Evolutionary conservation across 2,888 invertebrate genomes (phyloP), one percentile per base, ranked within the genome.

Genomic region (Tromatobia lineatoria): DNA sequence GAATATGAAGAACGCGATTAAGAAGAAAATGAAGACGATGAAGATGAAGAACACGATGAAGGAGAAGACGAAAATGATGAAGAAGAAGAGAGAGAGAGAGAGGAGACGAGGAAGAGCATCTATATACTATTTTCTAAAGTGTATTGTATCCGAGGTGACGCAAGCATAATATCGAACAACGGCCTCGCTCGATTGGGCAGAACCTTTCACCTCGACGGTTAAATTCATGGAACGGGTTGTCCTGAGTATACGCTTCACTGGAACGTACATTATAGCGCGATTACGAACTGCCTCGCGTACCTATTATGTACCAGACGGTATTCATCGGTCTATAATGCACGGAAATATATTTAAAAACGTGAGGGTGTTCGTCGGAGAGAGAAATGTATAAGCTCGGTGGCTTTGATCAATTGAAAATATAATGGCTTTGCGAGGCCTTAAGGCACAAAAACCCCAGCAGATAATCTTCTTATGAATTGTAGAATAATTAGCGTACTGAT

Each of bases 131-230:
- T 73, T 73, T 61, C 61, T 59, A 29, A 61, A 80, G 75, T 69
- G 74, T 82, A 82, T 82, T 73, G 82, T 82, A 79, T 75, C 82
- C 61, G 45, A 54, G 59, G 69, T 79, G 82, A 82, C 74, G 82
- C 79, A 79, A 82, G 69, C 78, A 82, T 78, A 82, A 82, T 82
- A 64, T 74, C 82, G 82, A 74, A 82, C 74, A 79, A 82, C 82
- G 77, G 80, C 59, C 76, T 82, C 77, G 82, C 82, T 73, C 82
- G 73, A 82, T 82, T 78, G 59, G 82, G 77, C 82, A 77, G 57
- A 82, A 82, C 78, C 82, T 79, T 82, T 82, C 79, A 78, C 78
- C 82, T 79, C 79, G 67, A 15, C 67, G 67, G 54, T 82, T 77
- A 57, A 82, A 79, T 82, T 82, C 82, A 82, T 70, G 82, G 64